A percentile compares a stretch with the other conserved stretches of the same genome.
Evolutionary conservation across 2,888 invertebrate genomes (phyloP).

Genomic region (Coleophora deauratella): DNA sequence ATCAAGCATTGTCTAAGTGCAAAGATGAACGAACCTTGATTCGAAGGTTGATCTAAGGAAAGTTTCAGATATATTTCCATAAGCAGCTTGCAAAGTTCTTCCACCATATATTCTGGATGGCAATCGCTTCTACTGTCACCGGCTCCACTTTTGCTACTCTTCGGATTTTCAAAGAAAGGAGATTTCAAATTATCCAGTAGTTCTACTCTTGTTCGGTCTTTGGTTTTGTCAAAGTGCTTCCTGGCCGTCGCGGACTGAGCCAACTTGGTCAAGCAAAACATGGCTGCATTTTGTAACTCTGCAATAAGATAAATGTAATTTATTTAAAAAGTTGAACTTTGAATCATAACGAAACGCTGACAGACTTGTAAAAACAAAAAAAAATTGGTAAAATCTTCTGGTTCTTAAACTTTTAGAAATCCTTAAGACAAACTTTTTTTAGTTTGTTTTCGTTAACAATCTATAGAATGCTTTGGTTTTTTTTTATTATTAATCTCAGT

Average conservation of each 20-base stretch:
- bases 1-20: too few relatives aligned
- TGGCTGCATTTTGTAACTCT: conserved; percentile 49
- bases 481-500: too few relatives aligned
- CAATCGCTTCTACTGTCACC: conserved; percentile 40
- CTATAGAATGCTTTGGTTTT: too few relatives aligned
- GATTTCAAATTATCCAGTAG: conserved; percentile 46
- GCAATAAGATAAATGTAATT: conserved; percentile 20
- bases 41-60: conserved; percentile 21
- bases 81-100: conserved; percentile 46
- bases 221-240: conserved; percentile 33
- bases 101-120: conserved; percentile 50
- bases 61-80: conserved; percentile 39
- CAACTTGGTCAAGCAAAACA: conserved; percentile 47
- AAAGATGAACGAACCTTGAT: too few relatives aligned
- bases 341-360: too few relatives aligned
- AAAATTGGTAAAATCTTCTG: too few relatives aligned
- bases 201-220: conserved; percentile 30
- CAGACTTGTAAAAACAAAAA: too few relatives aligned
- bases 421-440: too few relatives aligned
- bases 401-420: too few relatives aligned
- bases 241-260: conserved; percentile 35
- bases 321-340: too few relatives aligned
- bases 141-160: conserved; percentile 19
- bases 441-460: too few relatives aligned
- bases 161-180: conserved; percentile 17